Conservation (phyloP, 2,797 vertebrate species). For the Sebastes goodei region DNA sequence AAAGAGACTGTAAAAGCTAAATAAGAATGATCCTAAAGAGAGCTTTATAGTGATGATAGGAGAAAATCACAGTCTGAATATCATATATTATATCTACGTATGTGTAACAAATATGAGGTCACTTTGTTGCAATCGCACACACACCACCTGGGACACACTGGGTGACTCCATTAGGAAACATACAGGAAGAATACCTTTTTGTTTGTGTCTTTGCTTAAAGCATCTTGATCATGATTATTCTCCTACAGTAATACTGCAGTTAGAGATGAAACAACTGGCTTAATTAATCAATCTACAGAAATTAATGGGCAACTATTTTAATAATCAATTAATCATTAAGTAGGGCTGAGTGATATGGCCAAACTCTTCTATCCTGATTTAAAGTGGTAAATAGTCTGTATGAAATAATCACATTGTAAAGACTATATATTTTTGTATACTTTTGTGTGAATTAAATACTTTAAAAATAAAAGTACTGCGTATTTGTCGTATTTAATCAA, state of each 20-base stretch:
- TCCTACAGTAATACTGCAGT: not conserved
- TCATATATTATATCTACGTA: not conserved
- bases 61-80: not conserved
- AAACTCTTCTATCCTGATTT: too few species aligned
- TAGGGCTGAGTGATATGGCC: too few species aligned
- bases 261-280: not conserved
- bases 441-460: too few species aligned
- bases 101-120: not conserved
- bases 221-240: not conserved
- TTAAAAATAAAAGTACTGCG: too few species aligned
- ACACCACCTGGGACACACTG: not conserved
- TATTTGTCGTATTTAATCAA: too few species aligned
- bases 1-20: not conserved
- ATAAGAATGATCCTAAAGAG: not conserved
- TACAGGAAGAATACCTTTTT: not conserved
- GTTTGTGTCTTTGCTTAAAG: not conserved
- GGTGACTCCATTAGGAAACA: not conserved
- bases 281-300: not conserved
- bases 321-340: not conserved
- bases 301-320: not conserved
- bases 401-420: too few species aligned
- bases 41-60: not conserved
- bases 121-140: not conserved
- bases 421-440: too few species aligned
- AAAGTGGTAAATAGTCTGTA: too few species aligned